phyloP scores from a whole-genome alignment of 2,888 invertebrate genomes.

The Cheilosia grossa region DNA sequence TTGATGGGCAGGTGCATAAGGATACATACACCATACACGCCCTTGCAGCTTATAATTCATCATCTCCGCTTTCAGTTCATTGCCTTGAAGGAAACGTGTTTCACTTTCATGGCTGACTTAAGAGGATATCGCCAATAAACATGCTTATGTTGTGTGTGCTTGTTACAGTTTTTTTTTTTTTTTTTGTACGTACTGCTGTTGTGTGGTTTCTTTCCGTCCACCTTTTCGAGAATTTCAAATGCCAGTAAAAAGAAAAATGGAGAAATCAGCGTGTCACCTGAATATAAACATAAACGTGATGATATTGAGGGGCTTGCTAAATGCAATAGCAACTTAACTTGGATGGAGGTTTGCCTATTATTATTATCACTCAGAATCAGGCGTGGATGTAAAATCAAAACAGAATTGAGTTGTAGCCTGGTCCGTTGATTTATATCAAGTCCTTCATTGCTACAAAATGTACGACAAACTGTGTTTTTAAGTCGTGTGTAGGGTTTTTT shows the following conservation, averaged over 20 bases:
- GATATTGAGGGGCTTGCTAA: background rate
- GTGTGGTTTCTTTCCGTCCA: background rate
- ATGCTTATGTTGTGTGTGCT: slow-evolving; percentile 7
- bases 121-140: slow-evolving; percentile 49
- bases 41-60: slow-evolving; percentile 17
- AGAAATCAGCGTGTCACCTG: slow-evolving; percentile 4
- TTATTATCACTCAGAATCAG: slow-evolving; percentile 2
- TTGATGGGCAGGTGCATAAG: background rate
- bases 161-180: slow-evolving; percentile 12
- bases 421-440: background rate
- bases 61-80: slow-evolving; percentile 1
- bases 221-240: background rate
- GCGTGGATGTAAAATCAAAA: background rate
- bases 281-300: slow-evolving; percentile 11
- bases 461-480: too few species aligned
- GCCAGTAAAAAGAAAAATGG: background rate
- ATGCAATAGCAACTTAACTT: slow-evolving; percentile 3
- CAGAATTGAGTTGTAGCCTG: background rate
- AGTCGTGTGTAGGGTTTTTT: too few species aligned
- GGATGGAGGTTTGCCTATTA: background rate
- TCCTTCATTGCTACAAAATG: background rate
- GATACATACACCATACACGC: slow-evolving; percentile 6
- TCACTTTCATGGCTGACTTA: slow-evolving; percentile 28
- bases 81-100: slow-evolving; percentile 27
- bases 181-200: background rate